Evolutionary conservation across 2,113 vertebrate genomes (phyloP).

Genomic region (Petrocephalus microphthalmus): DNA sequence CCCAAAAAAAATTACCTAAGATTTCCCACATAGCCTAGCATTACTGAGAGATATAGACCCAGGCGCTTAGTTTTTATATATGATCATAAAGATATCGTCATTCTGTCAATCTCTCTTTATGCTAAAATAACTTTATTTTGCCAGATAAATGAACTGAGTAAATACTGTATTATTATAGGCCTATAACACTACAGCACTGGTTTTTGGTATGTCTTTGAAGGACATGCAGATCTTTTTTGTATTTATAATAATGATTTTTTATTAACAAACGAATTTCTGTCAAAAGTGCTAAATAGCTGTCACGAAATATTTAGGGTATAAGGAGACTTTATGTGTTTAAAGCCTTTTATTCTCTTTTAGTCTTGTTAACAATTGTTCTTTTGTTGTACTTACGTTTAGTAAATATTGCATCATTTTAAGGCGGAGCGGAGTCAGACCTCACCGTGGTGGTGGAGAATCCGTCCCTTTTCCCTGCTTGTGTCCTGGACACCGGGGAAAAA

Average conservation of each 20-base stretch:
- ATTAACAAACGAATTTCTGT: neutral
- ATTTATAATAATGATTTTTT: neutral
- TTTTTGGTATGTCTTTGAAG: neutral
- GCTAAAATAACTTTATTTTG: neutral
- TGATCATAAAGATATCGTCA: neutral
- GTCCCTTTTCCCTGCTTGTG: neutral
- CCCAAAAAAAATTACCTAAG: neutral
- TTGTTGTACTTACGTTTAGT: neutral
- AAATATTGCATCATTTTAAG: neutral
- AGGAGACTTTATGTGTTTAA: neutral
- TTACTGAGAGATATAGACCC: neutral
- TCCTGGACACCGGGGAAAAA: neutral
- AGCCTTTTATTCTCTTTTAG: neutral
- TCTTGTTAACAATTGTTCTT: neutral
- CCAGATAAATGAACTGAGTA: neutral
- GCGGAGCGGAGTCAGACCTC: neutral
- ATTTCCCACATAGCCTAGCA: neutral
- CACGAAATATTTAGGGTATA: no score
- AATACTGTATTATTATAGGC: neutral
- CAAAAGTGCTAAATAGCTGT: neutral
- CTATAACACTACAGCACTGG: neutral
- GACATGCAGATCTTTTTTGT: neutral
- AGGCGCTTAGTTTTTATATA: neutral
- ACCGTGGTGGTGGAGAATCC: neutral
- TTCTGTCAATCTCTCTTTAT: neutral